Evolutionary conservation across 2,888 invertebrate species (phyloP), one percentile per base, ranked within the genome.

Genomic region (Orthosia incerta): DNA sequence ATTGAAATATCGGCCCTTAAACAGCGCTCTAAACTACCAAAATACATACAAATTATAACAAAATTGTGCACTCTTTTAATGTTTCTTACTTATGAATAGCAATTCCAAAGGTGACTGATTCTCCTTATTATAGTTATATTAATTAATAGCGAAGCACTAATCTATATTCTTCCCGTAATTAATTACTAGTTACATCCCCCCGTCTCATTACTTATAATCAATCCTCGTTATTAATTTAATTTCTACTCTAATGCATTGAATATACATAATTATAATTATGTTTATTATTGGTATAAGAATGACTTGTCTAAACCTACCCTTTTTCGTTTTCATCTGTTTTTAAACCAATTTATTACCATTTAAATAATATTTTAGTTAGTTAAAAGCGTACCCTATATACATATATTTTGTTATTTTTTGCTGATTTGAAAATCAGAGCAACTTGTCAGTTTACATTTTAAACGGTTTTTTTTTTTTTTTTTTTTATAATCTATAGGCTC

Each of bases 151-250:
- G 15, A 53, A 56, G 39, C 2, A 76, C 13, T 70, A 53, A 81
- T 76, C 15, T n/a, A 65, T 69, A 61, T 64, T 61, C 26, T 39
- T 74, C 1, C 3, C 3, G 18, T 81, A 76, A 68, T 70, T 57
- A 79, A 79, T 81, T 2, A 12, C 48, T 68, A 57, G 61, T 62
- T 62, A 65, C 70, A 57, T n/a, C n/a, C 64, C 56, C 56, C n/a
- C 31, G 26, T n/a, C 64, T 81, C 64, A 81, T 81, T 60, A 81
- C 26, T 53, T 53, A 15, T 80, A 69, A 67, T 69, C 59, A 70
- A 57, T 45, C 11, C 51, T 53, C 64, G 31, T 79, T 65, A 61
- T 56, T 55, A 39, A 66, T 53, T 23, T 31, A 53, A 66, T 64
- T 72, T 66, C 5, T 20, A 53, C 31, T 80, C 26, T 55, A 53